Percentiles rank a stretch among this genome's conserved stretches.
These are phyloP conservation scores for Pipistrellus kuhlii DNA, from an alignment of 2,797 vertebrate genomes.

Conservation along the genomic window DNA sequence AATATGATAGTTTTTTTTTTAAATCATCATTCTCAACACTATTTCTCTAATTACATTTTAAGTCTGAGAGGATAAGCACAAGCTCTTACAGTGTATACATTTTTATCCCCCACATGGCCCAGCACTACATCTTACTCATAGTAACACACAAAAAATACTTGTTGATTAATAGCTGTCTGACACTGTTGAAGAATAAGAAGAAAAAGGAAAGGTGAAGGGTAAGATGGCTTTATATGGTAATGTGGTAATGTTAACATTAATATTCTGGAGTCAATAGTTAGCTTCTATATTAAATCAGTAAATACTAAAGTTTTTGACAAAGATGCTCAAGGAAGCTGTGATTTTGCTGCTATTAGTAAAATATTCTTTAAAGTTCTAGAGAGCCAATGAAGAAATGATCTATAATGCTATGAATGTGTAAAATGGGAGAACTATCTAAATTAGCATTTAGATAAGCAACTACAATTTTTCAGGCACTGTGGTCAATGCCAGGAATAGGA, in stretches of 20 bases:
- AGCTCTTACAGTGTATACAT: background rate
- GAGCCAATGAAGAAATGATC: background rate
- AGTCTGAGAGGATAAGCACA: background rate
- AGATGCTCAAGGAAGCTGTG: slow-evolving; percentile 18
- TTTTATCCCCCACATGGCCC: background rate
- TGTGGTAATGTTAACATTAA: slow-evolving; percentile 50
- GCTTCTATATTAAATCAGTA: slow-evolving; percentile 43
- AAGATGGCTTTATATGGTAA: background rate
- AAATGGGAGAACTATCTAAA: background rate
- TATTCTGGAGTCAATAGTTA: background rate
- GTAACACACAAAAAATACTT: background rate
- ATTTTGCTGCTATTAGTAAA: slow-evolving; percentile 13
- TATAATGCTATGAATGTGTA: background rate
- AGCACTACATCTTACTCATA: background rate
- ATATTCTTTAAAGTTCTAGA: background rate
- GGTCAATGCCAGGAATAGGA: background rate
- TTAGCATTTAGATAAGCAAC: background rate
- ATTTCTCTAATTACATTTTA: slow-evolving; percentile 5
- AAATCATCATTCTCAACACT: background rate
- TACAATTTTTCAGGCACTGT: background rate
- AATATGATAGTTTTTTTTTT: background rate
- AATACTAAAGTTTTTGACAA: slow-evolving; percentile 19
- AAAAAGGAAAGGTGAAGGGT: background rate
- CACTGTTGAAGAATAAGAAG: background rate
- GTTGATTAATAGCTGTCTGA: background rate